Conservation (phyloP, 2,113 vertebrate species). For the Salvelinus sp. region DNA sequence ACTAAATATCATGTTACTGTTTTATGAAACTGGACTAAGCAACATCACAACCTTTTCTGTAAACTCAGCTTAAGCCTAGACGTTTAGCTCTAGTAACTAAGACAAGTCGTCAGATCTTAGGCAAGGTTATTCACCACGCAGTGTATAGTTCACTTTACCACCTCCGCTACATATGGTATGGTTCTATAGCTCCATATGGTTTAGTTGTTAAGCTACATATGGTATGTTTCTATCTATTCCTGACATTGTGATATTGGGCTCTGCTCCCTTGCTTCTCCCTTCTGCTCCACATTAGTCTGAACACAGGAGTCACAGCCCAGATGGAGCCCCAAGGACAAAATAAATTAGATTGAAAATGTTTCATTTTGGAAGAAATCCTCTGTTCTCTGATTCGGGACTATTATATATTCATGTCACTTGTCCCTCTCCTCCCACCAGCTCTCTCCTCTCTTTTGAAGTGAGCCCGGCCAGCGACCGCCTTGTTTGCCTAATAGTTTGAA, state of each 20-base stretch:
- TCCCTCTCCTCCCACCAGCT: constrained; percentile 29
- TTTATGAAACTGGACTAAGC: too few species aligned
- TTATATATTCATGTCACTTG: constrained; percentile 53
- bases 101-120: too few species aligned
- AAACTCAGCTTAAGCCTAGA: too few species aligned
- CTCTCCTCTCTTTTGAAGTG: constrained; percentile 53
- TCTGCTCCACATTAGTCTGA: constrained; percentile 29
- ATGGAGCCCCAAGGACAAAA: constrained; percentile 48
- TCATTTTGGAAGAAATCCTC: constrained; percentile 27
- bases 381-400: constrained; percentile 31
- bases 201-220: too few species aligned
- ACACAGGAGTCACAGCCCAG: constrained; percentile 35
- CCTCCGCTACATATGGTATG: too few species aligned
- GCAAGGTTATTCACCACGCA: too few species aligned
- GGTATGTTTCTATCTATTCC: too few species aligned
- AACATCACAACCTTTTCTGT: too few species aligned
- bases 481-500: constrained; percentile 60
- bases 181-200: too few species aligned
- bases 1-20: too few species aligned
- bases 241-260: neutral
- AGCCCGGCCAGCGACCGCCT: constrained; percentile 46
- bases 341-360: constrained; percentile 42
- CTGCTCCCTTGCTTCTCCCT: constrained; percentile 20
- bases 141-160: too few species aligned
- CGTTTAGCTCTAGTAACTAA: too few species aligned